Conservation (phyloP, 2,113 vertebrate genomes). For the Ameiurus melas region DNA sequence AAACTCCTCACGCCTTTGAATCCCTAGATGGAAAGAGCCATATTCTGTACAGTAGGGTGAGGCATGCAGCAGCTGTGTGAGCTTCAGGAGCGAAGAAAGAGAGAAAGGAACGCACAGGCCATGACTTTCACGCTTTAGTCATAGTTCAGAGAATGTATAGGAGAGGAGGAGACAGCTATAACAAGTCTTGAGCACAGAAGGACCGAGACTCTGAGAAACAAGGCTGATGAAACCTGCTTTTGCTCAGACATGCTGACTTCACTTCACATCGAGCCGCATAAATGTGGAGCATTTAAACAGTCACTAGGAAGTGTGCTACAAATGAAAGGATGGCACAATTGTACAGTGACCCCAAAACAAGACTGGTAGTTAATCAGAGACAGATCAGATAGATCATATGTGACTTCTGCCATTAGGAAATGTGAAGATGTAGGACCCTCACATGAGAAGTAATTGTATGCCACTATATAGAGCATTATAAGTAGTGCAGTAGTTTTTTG, state of each 20-base stretch:
- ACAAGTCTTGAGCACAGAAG: not conserved
- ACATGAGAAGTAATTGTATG: not conserved
- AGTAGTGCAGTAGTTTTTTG: not conserved
- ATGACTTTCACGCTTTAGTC: not conserved
- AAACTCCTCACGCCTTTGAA: not conserved
- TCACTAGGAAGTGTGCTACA: not conserved
- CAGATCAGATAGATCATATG: too few species aligned
- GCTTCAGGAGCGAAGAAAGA: not conserved
- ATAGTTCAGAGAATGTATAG: not conserved
- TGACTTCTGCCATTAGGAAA: not conserved
- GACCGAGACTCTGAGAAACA: not conserved
- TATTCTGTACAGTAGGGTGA: not conserved
- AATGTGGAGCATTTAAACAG: not conserved
- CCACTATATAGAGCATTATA: not conserved
- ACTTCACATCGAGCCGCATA: not conserved
- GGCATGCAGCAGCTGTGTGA: not conserved
- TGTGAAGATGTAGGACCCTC: not conserved
- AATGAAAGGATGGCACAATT: not conserved
- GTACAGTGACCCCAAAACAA: not conserved
- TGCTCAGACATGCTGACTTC: not conserved
- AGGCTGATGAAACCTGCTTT: not conserved
- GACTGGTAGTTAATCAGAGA: too few species aligned
- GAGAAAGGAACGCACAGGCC: not conserved
- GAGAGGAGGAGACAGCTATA: not conserved
- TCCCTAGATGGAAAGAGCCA: not conserved